A percentile compares a stretch with the other conserved stretches of the same genome.
phyloP scores from a whole-genome alignment of 2,797 vertebrate genomes.

The Chaunax sp. region DNA sequence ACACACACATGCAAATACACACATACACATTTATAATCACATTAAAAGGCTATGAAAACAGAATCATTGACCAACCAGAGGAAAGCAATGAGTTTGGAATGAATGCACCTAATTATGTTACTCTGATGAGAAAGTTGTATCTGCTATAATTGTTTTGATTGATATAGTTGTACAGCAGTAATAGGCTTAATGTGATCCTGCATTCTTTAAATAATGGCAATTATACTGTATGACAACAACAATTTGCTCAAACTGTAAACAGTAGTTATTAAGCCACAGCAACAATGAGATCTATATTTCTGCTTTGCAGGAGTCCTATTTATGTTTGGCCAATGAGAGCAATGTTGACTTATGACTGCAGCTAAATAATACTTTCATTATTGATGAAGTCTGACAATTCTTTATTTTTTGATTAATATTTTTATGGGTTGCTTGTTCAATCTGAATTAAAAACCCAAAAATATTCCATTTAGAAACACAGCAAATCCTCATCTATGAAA shows the following conservation, averaged over 20 bases:
- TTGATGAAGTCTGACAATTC: neutral
- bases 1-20: conserved; percentile 21
- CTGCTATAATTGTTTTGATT: conserved; percentile 52
- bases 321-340: conserved; percentile 35
- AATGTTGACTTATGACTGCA: neutral
- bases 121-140: conserved; percentile 47
- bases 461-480: neutral
- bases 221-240: conserved; percentile 49
- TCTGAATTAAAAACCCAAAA: neutral
- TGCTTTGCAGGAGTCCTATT: conserved; percentile 69
- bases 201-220: conserved; percentile 58
- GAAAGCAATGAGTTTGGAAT: conserved; percentile 23
- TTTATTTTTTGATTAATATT: no score
- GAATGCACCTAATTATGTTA: conserved; percentile 40
- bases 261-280: conserved; percentile 34
- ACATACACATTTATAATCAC: conserved; percentile 21
- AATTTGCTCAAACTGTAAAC: conserved; percentile 46
- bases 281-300: conserved; percentile 30
- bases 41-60: conserved; percentile 36
- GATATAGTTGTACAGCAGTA: conserved; percentile 43
- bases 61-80: conserved; percentile 6
- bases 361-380: neutral
- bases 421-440: neutral
- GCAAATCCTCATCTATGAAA: neutral
- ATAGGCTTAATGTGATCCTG: conserved; percentile 42